phyloP scores from a whole-genome alignment of 2,797 vertebrate genomes.

The Toxotes lorentzi region DNA sequence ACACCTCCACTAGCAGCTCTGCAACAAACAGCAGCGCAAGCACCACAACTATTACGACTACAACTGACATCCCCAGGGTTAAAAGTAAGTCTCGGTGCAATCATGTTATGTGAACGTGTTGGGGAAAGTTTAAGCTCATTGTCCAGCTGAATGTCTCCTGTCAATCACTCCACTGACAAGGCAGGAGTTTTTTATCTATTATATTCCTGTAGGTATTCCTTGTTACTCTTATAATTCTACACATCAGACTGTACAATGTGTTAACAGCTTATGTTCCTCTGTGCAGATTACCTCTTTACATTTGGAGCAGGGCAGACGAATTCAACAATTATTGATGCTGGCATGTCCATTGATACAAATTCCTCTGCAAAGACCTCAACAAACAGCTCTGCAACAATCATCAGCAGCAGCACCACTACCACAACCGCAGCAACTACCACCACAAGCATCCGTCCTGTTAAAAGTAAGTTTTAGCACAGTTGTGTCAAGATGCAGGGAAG shows the following conservation, averaged over 20 bases:
- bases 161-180: background rate
- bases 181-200: background rate
- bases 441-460: slow-evolving; percentile 59
- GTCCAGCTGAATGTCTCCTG: background rate
- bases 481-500: background rate
- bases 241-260: background rate
- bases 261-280: slow-evolving; percentile 13
- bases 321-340: slow-evolving; percentile 58
- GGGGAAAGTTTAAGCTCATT: background rate
- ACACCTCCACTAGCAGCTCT: slow-evolving; percentile 34
- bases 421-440: slow-evolving; percentile 46
- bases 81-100: slow-evolving; percentile 66
- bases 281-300: slow-evolving; percentile 77
- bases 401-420: slow-evolving; percentile 40
- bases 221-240: background rate
- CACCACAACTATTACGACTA: slow-evolving; percentile 30
- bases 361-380: slow-evolving; percentile 35
- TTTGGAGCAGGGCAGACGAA: slow-evolving; percentile 72
- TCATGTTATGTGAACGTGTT: background rate
- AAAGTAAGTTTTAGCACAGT: slow-evolving; percentile 73
- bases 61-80: slow-evolving; percentile 40
- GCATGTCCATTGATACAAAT: slow-evolving; percentile 30
- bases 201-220: background rate
- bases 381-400: slow-evolving; percentile 28
- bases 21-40: slow-evolving; percentile 24